phyloP scores from a whole-genome alignment of 2,888 invertebrate species.

The Tenthredo mesomela region DNA sequence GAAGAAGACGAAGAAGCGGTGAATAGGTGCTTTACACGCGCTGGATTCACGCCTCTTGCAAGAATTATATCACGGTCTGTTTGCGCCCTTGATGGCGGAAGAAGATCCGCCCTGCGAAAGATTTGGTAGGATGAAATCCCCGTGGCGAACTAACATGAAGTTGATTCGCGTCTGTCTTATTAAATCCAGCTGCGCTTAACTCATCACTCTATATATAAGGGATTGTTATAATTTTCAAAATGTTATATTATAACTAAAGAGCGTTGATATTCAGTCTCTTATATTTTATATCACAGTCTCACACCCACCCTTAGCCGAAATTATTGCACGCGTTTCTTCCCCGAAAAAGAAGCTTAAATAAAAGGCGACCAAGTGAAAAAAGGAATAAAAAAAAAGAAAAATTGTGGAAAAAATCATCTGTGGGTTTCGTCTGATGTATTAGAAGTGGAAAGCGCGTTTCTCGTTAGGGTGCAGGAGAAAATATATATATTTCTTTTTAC shows the following conservation, averaged over 20 bases:
- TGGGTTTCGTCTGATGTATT: not conserved
- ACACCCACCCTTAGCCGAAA: too few species aligned
- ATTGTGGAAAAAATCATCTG: not conserved
- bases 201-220: not conserved
- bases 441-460: not conserved
- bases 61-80: conserved; percentile 46
- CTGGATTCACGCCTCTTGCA: not conserved
- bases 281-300: not conserved
- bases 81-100: not conserved
- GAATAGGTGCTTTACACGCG: not conserved
- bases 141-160: not conserved
- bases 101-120: not conserved
- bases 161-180: not conserved
- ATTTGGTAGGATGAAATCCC: not conserved
- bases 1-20: not conserved
- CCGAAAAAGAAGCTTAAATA: not conserved
- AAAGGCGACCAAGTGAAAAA: not conserved
- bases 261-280: not conserved
- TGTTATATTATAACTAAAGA: not conserved
- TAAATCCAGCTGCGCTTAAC: not conserved
- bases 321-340: not conserved
- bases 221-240: not conserved
- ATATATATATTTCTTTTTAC: conserved; percentile 6
- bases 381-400: not conserved
- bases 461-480: not conserved